Conservation (phyloP, 2,113 vertebrate genomes). For the Hassar affinis region DNA sequence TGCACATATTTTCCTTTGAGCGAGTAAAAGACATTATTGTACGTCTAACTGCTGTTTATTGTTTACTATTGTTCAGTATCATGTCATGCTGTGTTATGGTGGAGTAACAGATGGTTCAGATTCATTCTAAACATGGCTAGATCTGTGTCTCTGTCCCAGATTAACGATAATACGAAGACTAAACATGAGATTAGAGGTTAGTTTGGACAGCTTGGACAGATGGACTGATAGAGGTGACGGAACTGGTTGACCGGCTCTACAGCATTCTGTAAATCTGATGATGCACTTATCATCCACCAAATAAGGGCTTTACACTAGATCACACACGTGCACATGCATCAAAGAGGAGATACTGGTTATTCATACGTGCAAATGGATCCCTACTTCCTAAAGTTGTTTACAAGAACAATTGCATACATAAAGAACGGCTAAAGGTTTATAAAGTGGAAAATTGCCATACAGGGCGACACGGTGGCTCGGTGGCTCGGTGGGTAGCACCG, state of each 20-base stretch:
- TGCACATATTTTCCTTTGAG: neutral
- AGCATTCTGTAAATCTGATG: conserved; percentile 42
- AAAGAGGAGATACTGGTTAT: neutral
- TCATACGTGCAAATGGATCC: no score
- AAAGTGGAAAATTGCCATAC: neutral
- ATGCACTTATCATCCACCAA: conserved; percentile 1
- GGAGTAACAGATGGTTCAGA: conserved; percentile 29
- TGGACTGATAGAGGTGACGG: conserved; percentile 23
- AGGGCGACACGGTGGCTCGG: no score
- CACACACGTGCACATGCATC: neutral
- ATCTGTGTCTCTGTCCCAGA: conserved; percentile 24
- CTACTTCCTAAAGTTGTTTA: neutral
- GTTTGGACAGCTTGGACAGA: conserved; percentile 32
- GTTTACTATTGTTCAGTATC: conserved; percentile 5
- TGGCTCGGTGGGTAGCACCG: no score
- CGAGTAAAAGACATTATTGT: neutral
- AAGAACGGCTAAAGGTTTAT: neutral
- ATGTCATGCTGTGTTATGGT: conserved; percentile 10
- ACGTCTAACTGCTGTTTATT: neutral
- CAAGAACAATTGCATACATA: neutral
- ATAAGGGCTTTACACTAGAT: conserved; percentile 1
- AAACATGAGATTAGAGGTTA: conserved; percentile 50
- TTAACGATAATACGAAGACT: conserved; percentile 39
- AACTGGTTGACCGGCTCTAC: conserved; percentile 9
- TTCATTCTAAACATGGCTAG: conserved; percentile 22